Percentiles rank a stretch among this genome's conserved stretches.
Evolutionary conservation across 2,113 vertebrate species (phyloP).

Genomic region (Bagarius yarrelli): DNA sequence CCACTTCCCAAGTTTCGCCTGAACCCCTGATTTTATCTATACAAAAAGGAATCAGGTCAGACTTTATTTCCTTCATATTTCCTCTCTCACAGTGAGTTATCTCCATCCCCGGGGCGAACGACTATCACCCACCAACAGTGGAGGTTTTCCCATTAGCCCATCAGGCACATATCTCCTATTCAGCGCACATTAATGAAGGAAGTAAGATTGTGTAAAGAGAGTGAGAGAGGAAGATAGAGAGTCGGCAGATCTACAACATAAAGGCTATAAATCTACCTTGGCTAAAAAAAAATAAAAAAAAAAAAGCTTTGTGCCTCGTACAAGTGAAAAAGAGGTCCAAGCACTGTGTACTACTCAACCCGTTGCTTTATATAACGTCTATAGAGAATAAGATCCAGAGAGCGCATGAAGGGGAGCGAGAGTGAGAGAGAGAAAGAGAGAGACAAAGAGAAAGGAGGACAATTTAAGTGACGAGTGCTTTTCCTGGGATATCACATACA

Average conservation of each 20-base stretch:
- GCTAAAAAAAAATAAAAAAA: conserved; percentile 26
- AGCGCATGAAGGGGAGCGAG: neutral
- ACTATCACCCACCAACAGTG: conserved; percentile 47
- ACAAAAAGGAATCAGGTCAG: conserved; percentile 50
- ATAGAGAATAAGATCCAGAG: neutral
- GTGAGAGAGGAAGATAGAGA: conserved; percentile 5
- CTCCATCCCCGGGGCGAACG: conserved; percentile 43
- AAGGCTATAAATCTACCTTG: conserved; percentile 53
- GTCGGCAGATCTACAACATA: conserved; percentile 26
- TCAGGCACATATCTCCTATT: conserved; percentile 33
- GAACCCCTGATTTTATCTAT: neutral
- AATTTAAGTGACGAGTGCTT: conserved; percentile 52
- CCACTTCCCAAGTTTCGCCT: neutral
- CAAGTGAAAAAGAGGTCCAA: neutral
- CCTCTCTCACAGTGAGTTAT: conserved; percentile 47
- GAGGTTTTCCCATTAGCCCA: conserved; percentile 56
- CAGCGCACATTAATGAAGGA: conserved; percentile 28
- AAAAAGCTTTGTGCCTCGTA: conserved; percentile 22
- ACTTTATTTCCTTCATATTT: neutral
- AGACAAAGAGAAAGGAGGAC: conserved; percentile 38
- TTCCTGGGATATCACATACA: conserved; percentile 41
- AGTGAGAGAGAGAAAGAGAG: neutral
- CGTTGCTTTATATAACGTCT: conserved; percentile 43
- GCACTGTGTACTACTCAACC: conserved; percentile 15
- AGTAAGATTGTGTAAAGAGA: conserved; percentile 38